Evolutionary conservation across 2,888 invertebrate genomes (phyloP), one percentile per base, ranked within the genome.

Genomic region (Drosophila limbata): DNA sequence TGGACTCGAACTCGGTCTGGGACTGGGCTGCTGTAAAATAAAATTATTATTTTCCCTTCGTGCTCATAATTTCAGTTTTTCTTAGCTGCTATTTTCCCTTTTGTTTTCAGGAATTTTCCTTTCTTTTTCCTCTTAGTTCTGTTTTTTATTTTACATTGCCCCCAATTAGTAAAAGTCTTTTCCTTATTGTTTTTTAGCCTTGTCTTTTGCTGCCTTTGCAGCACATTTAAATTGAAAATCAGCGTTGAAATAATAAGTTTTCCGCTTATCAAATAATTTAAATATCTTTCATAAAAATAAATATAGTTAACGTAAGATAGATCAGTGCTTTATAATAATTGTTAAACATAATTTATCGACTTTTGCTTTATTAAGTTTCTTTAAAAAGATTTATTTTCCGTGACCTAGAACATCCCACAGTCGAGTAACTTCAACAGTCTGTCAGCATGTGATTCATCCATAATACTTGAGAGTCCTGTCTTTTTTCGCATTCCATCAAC

Each of bases 1-100:
- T 45, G 37, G 47, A 42, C 33, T 45, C 53, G 42, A 35, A 33
- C 67, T 66, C 31, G 15, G 1, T 15, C 51, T 39, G 10, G n/a
- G 42, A 31, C 17, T 11, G 48, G 13, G 57, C 50, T 57, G 68
- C 59, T 66, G 75, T 82, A 75, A 84, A 87, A 82, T 87, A 79
- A 84, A 82, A 84, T 84, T 84, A 84, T 84, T 82, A 87, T 84
- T 87, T 84, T 84, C 88, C 75, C 78, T 84, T 84, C 88, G 88
- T 84, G 84, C 80, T 87, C 88, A 87, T 84, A 86, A 81, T 81
- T 84, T 79, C 47, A 72, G 72, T 40, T 76, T 76, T 76, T 72
- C 62, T 68, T 68, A 76, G 76, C 76, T 72, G 62, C 57, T 69
- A 64, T 52, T 31, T 53, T 52, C 19, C 31, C 17, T 37, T 25